These are phyloP conservation scores for Pseudococcus jackbeardsleyi DNA, from an alignment of 2,888 invertebrate genomes.

Conservation along the genomic window DNA sequence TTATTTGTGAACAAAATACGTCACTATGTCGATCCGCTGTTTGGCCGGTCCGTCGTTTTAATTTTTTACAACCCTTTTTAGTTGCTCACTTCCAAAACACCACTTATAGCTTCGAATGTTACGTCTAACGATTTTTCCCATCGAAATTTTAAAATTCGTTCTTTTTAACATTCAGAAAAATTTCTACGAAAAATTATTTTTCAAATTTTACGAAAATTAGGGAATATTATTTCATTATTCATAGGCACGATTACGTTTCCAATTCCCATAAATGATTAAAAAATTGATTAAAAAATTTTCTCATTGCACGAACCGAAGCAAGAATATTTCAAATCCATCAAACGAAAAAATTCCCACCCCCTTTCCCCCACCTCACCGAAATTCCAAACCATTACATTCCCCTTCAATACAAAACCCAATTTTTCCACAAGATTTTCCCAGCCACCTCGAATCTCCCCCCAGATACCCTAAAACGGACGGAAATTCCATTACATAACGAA, in stretches of 20 bases:
- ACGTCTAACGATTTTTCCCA: not conserved
- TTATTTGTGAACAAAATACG: not conserved
- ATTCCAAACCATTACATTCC: not conserved
- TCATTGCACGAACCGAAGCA: too few relatives aligned
- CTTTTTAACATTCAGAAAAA: not conserved
- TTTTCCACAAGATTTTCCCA: not conserved
- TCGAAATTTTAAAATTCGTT: not conserved
- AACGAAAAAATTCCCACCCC: too few relatives aligned
- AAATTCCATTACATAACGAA: not conserved
- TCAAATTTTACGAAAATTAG: not conserved
- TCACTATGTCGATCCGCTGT: not conserved
- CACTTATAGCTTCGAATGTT: not conserved
- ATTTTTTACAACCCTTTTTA: constrained; percentile 8
- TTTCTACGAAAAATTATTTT: not conserved
- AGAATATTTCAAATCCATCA: too few relatives aligned
- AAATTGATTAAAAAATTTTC: not conserved
- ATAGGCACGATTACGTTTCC: not conserved
- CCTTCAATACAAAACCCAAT: not conserved
- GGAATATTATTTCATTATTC: not conserved
- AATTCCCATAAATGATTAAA: not conserved
- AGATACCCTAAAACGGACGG: not conserved
- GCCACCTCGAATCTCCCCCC: not conserved
- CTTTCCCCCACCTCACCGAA: not conserved
- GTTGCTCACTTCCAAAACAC: not conserved
- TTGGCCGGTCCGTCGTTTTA: not conserved